Percentiles rank a stretch among this genome's conserved stretches.
Evolutionary conservation across 1,140 invertebrate genomes (phyloP).

Genomic region (Onthophagus taurus): DNA sequence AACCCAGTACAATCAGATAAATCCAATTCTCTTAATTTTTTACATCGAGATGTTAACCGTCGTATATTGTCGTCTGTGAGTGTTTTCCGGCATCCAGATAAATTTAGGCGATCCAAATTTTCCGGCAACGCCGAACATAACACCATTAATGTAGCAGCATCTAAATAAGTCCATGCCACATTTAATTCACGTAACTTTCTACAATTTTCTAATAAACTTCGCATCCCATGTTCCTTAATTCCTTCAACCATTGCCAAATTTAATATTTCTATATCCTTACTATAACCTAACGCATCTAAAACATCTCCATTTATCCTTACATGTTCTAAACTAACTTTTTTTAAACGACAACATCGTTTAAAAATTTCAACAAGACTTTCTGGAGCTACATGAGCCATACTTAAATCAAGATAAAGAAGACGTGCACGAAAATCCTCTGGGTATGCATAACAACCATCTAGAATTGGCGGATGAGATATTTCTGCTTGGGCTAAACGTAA

Average conservation of each 20-base stretch:
- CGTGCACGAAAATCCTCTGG: constrained; percentile 37
- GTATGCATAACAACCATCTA: constrained; percentile 32
- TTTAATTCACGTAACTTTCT: constrained; percentile 53
- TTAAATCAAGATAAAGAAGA: constrained; percentile 75
- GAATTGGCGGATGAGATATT: constrained; percentile 42
- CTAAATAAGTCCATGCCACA: constrained; percentile 71
- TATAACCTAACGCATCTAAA: constrained; percentile 55
- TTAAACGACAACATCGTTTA: constrained; percentile 55
- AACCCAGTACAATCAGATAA: constrained; percentile 74
- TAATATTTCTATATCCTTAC: constrained; percentile 55
- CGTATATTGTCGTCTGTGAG: constrained; percentile 62
- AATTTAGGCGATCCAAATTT: constrained; percentile 61
- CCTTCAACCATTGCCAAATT: constrained; percentile 68
- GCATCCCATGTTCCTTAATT: constrained; percentile 49
- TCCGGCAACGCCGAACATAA: constrained; percentile 53
- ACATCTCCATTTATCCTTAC: constrained; percentile 52
- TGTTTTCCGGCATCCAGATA: constrained; percentile 68
- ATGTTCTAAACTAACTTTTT: constrained; percentile 77
- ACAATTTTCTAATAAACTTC: constrained; percentile 50
- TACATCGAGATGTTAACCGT: constrained; percentile 54
- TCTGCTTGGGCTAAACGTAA: constrained; percentile 51
- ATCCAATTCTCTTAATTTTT: constrained; percentile 70
- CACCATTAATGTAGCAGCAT: constrained; percentile 46
- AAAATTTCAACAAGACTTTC: constrained; percentile 54
- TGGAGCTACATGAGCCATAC: constrained; percentile 59